These are phyloP conservation scores for Lota lota DNA, from an alignment of 2,113 vertebrate genomes.

Conservation along the genomic window DNA sequence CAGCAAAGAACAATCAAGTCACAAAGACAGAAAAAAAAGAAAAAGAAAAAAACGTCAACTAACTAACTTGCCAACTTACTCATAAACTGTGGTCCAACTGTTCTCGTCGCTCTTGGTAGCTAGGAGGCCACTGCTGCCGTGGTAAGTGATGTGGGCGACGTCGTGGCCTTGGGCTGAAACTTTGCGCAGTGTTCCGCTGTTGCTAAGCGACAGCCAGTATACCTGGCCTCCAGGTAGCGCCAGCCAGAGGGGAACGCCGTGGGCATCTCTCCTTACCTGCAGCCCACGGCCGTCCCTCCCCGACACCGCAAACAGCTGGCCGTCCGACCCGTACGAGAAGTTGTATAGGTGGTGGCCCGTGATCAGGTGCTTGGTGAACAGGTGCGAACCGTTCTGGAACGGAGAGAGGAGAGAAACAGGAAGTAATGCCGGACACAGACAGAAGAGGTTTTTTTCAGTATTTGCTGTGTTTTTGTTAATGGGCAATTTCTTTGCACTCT, in stretches of 20 bases:
- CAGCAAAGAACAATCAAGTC: neutral
- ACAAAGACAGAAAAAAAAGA: neutral
- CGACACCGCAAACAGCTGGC: constrained; percentile 78
- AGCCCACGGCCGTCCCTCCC: constrained; percentile 81
- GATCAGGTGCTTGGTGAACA: constrained; percentile 91
- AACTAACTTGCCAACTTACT: constrained; percentile 75
- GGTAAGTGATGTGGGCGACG: constrained; percentile 92
- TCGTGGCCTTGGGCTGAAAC: constrained; percentile 94
- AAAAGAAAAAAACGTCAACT: neutral
- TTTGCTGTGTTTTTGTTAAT: neutral
- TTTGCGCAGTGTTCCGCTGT: constrained; percentile 86
- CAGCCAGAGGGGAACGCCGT: constrained; percentile 88
- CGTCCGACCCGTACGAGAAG: constrained; percentile 86
- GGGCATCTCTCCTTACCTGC: constrained; percentile 86
- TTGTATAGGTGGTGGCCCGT: constrained; percentile 92
- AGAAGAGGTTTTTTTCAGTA: neutral
- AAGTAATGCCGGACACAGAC: neutral
- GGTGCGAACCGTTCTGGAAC: constrained; percentile 86
- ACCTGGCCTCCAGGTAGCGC: constrained; percentile 90
- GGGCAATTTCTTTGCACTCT: neutral
- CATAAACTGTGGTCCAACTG: constrained; percentile 95
- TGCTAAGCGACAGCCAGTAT: constrained; percentile 93
- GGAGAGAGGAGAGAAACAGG: neutral
- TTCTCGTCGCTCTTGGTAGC: constrained; percentile 96
- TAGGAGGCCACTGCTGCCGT: constrained; percentile 89